phyloP scores from a whole-genome alignment of 1,140 invertebrate genomes.

The Hypsibius dujardini region DNA sequence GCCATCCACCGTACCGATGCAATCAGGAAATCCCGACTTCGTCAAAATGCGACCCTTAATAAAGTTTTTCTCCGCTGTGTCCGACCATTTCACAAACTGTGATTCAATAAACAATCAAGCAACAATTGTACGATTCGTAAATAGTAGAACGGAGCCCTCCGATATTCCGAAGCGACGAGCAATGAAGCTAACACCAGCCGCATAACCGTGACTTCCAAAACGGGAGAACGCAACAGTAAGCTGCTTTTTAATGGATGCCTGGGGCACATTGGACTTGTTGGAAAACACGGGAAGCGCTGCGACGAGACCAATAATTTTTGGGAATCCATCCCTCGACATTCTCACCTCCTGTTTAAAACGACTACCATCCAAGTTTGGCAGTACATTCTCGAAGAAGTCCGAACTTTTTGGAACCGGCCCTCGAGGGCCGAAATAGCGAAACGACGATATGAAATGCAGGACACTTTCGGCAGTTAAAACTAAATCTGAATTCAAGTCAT shows the following conservation, averaged over 20 bases:
- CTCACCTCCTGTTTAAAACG: background rate
- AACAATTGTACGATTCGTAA: background rate
- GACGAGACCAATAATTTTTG: background rate
- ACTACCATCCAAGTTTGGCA: conserved; percentile 3
- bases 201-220: background rate
- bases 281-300: background rate
- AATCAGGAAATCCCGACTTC: background rate
- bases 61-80: background rate
- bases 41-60: background rate
- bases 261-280: background rate
- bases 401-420: background rate
- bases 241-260: background rate
- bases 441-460: too few species aligned
- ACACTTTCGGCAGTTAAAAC: too few species aligned
- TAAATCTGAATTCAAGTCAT: too few species aligned
- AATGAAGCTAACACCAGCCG: background rate
- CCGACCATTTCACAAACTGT: background rate
- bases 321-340: background rate
- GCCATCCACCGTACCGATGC: background rate
- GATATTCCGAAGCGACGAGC: background rate
- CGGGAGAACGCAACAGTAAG: background rate
- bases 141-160: background rate
- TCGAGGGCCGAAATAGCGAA: background rate
- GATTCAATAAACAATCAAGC: background rate
- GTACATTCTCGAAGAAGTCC: background rate